Base-by-base conservation (phyloP, 2,113 vertebrate genomes). In the Origma solitaria region DNA sequence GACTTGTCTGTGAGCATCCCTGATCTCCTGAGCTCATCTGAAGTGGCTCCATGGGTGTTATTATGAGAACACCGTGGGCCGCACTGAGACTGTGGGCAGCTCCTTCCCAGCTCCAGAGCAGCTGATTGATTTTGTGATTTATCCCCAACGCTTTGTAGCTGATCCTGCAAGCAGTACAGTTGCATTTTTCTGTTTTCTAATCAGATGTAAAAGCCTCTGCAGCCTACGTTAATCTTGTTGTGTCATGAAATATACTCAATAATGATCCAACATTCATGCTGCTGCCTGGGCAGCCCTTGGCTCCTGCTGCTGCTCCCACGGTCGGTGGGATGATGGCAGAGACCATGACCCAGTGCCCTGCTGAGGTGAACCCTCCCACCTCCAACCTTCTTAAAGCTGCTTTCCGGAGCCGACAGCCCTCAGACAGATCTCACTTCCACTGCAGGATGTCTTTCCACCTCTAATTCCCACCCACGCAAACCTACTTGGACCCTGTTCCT, bases 221-320 rank as follows among this genome's bases (percentile, higher is more conserved):
- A 75, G 66, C 75, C 91, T 21, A 66, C 2, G 0, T 33, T 62
- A 3, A 31, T 62, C 50, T 58, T 33, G 44, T 78, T 84, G 73
- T 66, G 71, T 53, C 30, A 37, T 25, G 62, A 57, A 80, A 35
- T 20, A 18, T 61, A 17, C 40, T 47, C 31, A 33, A 0, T 16
- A 13, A 56, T 3, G 21, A 47, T 16, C 47, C 79, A 2, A 1
- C 15, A 24, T 9, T 60, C 45, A 15, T 37, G 56, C 7, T 27
- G 82, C 60, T 17, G 8, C 53, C 61, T 0, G 2, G 37, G 47
- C 47, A 50, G 44, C 49, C 8, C 24, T 11, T 23, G 30, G 31
- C 47, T 82, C 82, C 77, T 3, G 1, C 23, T 2, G 5, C 10
- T 0, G 5, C 44, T 64, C 30, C 56, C 0, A 0, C 17, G 0